Evolutionary conservation across 1,140 invertebrate species (phyloP).

Genomic region (Conus betulinus): DNA sequence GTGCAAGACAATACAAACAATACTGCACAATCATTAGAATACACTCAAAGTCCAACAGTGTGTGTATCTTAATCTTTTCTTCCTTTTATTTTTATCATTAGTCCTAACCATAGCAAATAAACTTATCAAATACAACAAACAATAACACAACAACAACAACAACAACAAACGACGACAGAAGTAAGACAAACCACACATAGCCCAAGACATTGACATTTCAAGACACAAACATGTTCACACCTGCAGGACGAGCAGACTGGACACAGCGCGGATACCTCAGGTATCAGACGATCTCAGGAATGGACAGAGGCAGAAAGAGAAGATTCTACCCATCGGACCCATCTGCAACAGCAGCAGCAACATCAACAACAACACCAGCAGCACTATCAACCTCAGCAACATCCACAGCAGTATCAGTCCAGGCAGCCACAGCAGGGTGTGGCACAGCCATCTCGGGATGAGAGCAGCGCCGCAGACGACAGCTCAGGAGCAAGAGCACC

Average conservation of each 20-base stretch:
- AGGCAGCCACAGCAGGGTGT: not conserved
- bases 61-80: too few species aligned
- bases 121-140: too few species aligned
- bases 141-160: too few species aligned
- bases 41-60: too few species aligned
- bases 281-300: slow-evolving; percentile 17
- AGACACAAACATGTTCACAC: too few species aligned
- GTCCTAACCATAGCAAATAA: too few species aligned
- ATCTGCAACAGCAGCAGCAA: slow-evolving; percentile 33
- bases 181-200: too few species aligned
- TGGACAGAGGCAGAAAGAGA: slow-evolving; percentile 44
- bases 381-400: slow-evolving; percentile 23
- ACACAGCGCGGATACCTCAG: not conserved
- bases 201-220: too few species aligned
- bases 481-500: not conserved
- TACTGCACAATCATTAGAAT: too few species aligned
- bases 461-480: slow-evolving; percentile 7
- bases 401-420: slow-evolving; percentile 18
- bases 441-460: not conserved
- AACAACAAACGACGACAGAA: too few species aligned
- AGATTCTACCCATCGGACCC: slow-evolving; percentile 33
- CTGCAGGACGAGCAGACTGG: not conserved
- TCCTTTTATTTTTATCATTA: too few species aligned
- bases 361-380: slow-evolving; percentile 30
- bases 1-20: too few species aligned